Percentiles rank a stretch among this genome's conserved stretches.
These are phyloP conservation scores for Acomys russatus DNA, from an alignment of 2,797 vertebrate species.

Conservation along the genomic window DNA sequence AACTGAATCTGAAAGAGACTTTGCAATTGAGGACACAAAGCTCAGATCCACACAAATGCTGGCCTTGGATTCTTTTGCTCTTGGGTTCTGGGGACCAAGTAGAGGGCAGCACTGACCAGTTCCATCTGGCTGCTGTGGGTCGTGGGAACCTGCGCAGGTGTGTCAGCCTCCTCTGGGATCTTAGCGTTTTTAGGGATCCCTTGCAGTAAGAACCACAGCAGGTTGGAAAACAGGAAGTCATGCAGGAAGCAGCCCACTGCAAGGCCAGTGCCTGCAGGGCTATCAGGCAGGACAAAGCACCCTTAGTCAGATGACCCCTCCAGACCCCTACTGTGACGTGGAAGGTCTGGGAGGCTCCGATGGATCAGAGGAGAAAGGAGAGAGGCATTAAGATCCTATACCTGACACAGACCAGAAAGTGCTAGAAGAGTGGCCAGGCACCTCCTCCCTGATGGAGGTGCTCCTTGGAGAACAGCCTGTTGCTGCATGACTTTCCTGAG, in stretches of 20 bases:
- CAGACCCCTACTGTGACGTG: neutral
- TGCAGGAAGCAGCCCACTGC: fast-evolving
- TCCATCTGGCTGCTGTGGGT: neutral
- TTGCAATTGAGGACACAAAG: neutral
- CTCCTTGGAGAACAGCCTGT: neutral
- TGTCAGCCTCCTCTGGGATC: neutral
- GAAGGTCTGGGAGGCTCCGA: no score
- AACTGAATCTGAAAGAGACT: neutral
- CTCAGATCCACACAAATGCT: no score
- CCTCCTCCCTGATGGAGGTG: fast-evolving
- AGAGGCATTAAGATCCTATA: fast-evolving
- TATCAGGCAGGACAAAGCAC: neutral
- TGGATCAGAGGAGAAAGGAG: neutral
- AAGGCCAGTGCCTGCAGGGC: fast-evolving
- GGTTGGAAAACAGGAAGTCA: no score
- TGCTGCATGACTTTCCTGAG: neutral
- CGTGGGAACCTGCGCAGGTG: fast-evolving
- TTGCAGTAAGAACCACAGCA: neutral
- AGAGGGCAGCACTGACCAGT: neutral
- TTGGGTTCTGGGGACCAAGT: neutral
- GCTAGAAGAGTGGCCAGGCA: neutral
- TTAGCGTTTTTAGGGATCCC: fast-evolving
- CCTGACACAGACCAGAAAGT: fast-evolving
- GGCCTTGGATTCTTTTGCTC: neutral
- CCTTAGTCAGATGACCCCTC: neutral